Conservation (phyloP, 2,888 invertebrate species). For the Syrphus vitripennis region DNA sequence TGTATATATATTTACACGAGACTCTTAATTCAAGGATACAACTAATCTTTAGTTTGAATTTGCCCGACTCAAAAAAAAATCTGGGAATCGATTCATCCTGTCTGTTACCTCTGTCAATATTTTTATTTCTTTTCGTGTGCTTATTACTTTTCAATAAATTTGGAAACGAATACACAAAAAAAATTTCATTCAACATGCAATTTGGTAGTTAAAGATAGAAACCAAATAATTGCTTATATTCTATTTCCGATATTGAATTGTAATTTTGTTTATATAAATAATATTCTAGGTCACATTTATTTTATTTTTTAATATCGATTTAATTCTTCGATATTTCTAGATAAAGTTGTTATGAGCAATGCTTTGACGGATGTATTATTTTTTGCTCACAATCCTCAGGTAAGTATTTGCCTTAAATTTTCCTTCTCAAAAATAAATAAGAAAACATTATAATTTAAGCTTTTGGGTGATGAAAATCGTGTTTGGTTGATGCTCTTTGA, state of each 20-base stretch:
- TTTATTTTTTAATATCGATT: slow-evolving; percentile 23
- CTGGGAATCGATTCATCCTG: slow-evolving; percentile 31
- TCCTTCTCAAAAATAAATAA: neutral
- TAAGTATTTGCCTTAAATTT: slow-evolving; percentile 53
- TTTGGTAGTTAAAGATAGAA: slow-evolving; percentile 10
- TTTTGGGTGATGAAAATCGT: slow-evolving; percentile 78
- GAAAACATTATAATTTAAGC: neutral
- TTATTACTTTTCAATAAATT: slow-evolving; percentile 45
- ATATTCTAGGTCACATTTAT: neutral
- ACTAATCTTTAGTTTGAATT: neutral
- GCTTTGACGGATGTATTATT: slow-evolving; percentile 81
- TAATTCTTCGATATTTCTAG: slow-evolving; percentile 75
- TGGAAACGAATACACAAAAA: neutral
- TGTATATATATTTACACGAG: too few species aligned
- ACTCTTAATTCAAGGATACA: too few species aligned
- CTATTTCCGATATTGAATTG: slow-evolving; percentile 21
- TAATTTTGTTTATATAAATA: neutral
- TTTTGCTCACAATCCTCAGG: slow-evolving; percentile 78
- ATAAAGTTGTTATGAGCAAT: slow-evolving; percentile 82
- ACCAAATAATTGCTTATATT: neutral
- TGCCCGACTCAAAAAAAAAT: neutral
- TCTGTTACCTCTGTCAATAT: slow-evolving; percentile 38
- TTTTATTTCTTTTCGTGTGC: slow-evolving; percentile 39
- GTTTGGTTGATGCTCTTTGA: slow-evolving; percentile 84
- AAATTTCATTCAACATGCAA: slow-evolving; percentile 52